Evolutionary conservation across 2,797 vertebrate species (phyloP), one percentile per base, ranked within the genome.

Genomic region (Ceryle rudis): DNA sequence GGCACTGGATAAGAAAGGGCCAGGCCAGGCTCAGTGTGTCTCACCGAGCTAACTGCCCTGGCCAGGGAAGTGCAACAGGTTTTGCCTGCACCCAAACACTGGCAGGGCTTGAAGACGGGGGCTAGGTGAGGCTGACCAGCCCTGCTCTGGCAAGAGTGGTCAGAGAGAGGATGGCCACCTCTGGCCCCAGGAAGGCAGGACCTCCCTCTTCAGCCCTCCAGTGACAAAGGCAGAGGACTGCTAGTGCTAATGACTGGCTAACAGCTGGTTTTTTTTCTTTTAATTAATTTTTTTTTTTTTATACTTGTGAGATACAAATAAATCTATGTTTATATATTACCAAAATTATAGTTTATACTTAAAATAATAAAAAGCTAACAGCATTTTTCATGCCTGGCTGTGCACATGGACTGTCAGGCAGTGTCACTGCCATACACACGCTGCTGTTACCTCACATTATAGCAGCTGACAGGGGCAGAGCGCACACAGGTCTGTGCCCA

Each of bases 371-470:
- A n/a, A 86, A 44, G 26, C 26, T 37, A 80, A 31, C n/a, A 41
- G 22, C 35, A 17, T 49, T 74, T 61, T n/a, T 47, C 7, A 2
- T 20, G 26, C 29, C 66, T 26, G 66, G 23, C 74, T 33, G 51
- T 52, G 58, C 11, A 17, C 22, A 42, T 21, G 51, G 47, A 25
- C 46, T 14, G 26, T 35, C 4, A 1, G 31, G 64, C 61, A 37
- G 69, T 13, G 3, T 31, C 49, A 11, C 51, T 8, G 2, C 23
- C 49, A 57, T 2, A 16, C 28, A 15, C 28, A 5, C 14, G 0
- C 39, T 19, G 3, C 26, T 37, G 19, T 28, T 10, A 28, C 6
- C 6, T 0, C 35, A 29, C 3, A 20, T 41, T 5, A 5, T 62
- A 52, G 44, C 29, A 19, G 60, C 60, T 47, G 47, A 41, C 41